A percentile compares a stretch with the other conserved stretches of the same genome.
Conservation (phyloP, 64 coral and sea anemone species). For the Actinia equina region DNA sequence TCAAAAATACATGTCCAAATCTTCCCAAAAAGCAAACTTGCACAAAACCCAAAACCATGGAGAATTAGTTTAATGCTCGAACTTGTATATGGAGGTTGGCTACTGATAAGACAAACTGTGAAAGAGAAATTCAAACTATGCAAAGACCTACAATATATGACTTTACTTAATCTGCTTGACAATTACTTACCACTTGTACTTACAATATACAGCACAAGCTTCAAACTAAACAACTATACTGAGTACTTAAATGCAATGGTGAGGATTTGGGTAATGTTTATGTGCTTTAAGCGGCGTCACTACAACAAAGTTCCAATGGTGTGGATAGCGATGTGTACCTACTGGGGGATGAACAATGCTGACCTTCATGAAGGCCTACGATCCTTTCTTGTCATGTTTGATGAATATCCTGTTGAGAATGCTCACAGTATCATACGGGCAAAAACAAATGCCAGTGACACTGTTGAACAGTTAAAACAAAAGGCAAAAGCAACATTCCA, state of each 20-base stretch:
- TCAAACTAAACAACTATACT: no score
- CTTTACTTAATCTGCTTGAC: no score
- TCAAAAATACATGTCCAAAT: neutral
- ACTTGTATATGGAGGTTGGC: constrained; percentile 15
- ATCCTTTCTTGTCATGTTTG: constrained; percentile 15
- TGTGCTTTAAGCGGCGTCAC: no score
- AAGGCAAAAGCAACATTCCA: constrained; percentile 29
- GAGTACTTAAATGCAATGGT: no score
- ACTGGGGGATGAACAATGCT: constrained; percentile 44
- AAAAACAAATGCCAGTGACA: constrained; percentile 18
- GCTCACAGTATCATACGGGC: constrained; percentile 43
- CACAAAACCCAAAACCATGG: constrained; percentile 21
- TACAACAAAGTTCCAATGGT: no score
- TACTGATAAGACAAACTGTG: neutral
- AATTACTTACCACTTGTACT: no score
- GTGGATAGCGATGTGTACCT: neutral
- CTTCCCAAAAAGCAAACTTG: constrained; percentile 27
- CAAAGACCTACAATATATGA: constrained; percentile 11
- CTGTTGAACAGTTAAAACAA: constrained; percentile 27
- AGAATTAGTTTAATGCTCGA: constrained; percentile 25
- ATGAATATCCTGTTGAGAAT: constrained; percentile 60
- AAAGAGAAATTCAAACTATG: neutral
- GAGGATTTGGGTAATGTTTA: no score
- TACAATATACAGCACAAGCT: no score
- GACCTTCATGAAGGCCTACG: neutral